Percentiles rank a stretch among this genome's conserved stretches.
Conservation (phyloP, 2,113 vertebrate species). For the Myocastor coypus region DNA sequence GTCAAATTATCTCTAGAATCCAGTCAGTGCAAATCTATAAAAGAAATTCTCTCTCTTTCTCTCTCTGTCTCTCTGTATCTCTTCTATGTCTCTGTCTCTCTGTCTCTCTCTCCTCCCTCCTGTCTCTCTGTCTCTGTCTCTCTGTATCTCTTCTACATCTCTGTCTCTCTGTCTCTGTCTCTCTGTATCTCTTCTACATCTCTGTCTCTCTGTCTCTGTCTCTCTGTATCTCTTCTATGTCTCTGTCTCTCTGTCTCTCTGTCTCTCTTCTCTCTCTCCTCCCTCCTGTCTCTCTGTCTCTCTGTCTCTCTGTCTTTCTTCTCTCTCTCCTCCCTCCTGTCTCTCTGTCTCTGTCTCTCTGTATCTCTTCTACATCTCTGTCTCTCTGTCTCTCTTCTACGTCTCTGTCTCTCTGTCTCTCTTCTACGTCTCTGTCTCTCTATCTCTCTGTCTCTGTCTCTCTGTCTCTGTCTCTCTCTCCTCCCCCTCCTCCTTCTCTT, state of each 20-base stretch:
- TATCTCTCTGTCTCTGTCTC: no score
- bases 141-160: background rate
- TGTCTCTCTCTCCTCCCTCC: no score
- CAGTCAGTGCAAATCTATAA: background rate
- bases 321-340: no score
- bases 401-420: background rate
- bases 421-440: background rate
- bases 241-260: no score
- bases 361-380: background rate
- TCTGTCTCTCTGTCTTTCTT: no score
- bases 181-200: no score
- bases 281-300: no score
- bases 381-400: no score
- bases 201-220: background rate
- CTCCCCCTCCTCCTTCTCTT: background rate
- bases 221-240: background rate
- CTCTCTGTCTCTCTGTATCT: background rate
- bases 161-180: no score
- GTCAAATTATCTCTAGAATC: background rate
- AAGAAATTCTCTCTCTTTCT: background rate
- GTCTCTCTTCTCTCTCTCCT: background rate
- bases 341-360: background rate
- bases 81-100: no score
- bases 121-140: background rate
- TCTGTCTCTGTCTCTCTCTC: no score